phyloP scores from a whole-genome alignment of 2,888 invertebrate genomes.

The Zele albiditarsus region DNA sequence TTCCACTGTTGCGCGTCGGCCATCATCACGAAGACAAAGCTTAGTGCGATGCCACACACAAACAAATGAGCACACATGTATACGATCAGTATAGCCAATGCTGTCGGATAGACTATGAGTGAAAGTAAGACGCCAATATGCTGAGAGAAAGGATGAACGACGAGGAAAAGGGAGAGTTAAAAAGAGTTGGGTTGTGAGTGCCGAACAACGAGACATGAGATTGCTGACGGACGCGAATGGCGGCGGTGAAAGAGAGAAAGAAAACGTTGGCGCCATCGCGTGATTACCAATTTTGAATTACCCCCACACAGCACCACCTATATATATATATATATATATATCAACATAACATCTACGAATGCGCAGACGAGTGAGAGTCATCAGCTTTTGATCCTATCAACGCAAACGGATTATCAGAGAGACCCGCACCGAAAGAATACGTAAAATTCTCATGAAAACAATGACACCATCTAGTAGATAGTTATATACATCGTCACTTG shows the following conservation, averaged over 20 bases:
- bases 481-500: neutral
- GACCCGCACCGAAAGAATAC: neutral
- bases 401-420: neutral
- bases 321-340: neutral
- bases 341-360: neutral
- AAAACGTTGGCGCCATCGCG: slow-evolving; percentile 72
- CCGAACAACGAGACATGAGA: slow-evolving; percentile 69
- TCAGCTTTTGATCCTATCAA: neutral
- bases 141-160: slow-evolving; percentile 43
- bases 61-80: slow-evolving; percentile 53
- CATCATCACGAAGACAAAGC: slow-evolving; percentile 70
- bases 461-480: neutral
- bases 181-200: slow-evolving; percentile 37
- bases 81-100: slow-evolving; percentile 5
- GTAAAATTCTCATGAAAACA: neutral
- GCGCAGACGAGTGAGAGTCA: neutral
- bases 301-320: slow-evolving; percentile 35
- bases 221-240: slow-evolving; percentile 65
- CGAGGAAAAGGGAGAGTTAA: slow-evolving; percentile 47
- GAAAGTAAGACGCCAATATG: slow-evolving; percentile 37
- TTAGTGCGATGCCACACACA: slow-evolving; percentile 60
- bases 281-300: slow-evolving; percentile 73
- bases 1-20: slow-evolving; percentile 63
- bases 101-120: slow-evolving; percentile 23
- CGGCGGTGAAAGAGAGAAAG: neutral